Conservation (phyloP, 2,888 invertebrate genomes). For the Odontothrips loti region DNA sequence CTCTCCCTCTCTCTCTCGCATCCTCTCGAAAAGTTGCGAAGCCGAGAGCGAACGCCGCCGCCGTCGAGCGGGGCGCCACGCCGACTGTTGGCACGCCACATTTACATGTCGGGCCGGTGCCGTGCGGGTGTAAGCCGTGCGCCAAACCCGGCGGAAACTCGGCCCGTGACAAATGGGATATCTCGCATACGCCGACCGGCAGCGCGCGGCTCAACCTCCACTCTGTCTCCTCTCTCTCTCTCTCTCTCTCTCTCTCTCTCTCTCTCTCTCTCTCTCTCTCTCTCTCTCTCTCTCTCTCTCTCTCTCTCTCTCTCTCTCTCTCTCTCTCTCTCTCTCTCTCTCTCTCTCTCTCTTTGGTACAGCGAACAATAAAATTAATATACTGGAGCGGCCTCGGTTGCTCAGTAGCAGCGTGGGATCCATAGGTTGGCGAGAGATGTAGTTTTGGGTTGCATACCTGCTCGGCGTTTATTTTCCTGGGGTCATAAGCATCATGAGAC, state of each 20-base stretch:
- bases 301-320: not conserved
- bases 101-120: slow-evolving; percentile 9
- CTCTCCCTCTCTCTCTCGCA: no score
- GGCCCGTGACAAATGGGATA: slow-evolving; percentile 4
- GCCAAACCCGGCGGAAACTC: slow-evolving; percentile 18
- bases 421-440: no score
- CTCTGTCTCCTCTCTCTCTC: not conserved
- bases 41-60: not conserved
- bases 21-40: slow-evolving; percentile 18
- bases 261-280: not conserved
- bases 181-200: not conserved
- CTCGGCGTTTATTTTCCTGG: no score
- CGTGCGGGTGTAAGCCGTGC: not conserved
- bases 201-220: not conserved
- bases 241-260: not conserved
- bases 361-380: no score
- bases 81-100: slow-evolving; percentile 17
- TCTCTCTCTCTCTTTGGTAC: no score
- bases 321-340: not conserved
- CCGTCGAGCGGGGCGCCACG: no score
- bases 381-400: no score
- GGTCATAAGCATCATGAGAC: no score
- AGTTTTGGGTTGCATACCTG: no score
- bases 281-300: not conserved
- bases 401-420: no score